Conservation (phyloP, 2,888 invertebrate genomes). For the Cecidostiba fungosa region DNA sequence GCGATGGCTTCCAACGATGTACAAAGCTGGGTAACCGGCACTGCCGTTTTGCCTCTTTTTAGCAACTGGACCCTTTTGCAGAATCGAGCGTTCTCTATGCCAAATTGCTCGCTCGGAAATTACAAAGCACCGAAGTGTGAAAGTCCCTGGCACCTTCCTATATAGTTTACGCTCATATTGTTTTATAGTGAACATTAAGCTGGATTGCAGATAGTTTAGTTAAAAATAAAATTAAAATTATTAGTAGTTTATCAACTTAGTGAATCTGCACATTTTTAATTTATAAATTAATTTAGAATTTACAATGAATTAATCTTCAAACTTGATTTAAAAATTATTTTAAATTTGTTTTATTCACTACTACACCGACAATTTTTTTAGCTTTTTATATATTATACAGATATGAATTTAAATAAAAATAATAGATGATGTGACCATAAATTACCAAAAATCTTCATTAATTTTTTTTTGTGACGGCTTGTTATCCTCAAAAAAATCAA, state of each 20-base stretch:
- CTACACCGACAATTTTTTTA: no score
- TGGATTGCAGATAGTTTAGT: not conserved
- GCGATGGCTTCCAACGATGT: not conserved
- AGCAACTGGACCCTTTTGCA: not conserved
- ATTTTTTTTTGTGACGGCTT: constrained; percentile 1
- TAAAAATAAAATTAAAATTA: not conserved
- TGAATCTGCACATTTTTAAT: not conserved
- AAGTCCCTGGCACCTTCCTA: not conserved
- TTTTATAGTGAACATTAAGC: not conserved
- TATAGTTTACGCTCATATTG: not conserved
- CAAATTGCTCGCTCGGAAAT: not conserved
- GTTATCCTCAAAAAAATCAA: constrained; percentile 2
- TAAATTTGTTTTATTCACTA: no score
- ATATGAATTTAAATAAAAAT: no score
- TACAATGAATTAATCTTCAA: no score
- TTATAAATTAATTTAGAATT: no score
- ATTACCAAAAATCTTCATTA: constrained; percentile 7
- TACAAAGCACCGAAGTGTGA: not conserved
- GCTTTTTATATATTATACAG: no score
- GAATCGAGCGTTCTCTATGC: not conserved
- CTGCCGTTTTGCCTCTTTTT: constrained; percentile 1
- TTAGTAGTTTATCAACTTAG: not conserved
- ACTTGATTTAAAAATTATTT: no score
- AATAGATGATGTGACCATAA: not conserved
- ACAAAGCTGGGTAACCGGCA: not conserved